These are phyloP conservation scores for Chrysolophus pictus DNA, from an alignment of 2,797 vertebrate species.

Conservation along the genomic window DNA sequence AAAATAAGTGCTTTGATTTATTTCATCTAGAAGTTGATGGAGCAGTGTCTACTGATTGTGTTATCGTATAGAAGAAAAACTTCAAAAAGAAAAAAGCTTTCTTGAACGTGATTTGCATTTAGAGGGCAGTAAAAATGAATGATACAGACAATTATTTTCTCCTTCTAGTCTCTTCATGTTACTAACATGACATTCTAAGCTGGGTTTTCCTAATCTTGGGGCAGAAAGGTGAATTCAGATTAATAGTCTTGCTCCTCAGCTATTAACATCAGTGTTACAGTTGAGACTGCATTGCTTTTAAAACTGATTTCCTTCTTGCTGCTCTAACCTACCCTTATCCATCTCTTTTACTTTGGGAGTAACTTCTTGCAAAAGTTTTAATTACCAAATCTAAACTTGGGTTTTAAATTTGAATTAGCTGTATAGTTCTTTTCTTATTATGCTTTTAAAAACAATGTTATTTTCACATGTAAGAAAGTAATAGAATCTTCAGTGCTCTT, in stretches of 20 bases:
- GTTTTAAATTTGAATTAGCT: not conserved
- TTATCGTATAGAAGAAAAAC: not conserved
- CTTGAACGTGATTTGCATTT: not conserved
- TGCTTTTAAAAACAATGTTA: not conserved
- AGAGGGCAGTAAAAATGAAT: not conserved
- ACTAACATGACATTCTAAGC: not conserved
- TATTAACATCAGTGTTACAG: not conserved
- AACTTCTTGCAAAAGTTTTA: not conserved
- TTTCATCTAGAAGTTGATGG: not conserved
- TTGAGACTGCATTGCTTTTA: not conserved
- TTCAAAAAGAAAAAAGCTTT: not conserved
- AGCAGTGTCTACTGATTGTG: not conserved
- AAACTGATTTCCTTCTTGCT: not conserved
- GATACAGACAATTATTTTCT: not conserved
- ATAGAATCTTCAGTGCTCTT: not conserved
- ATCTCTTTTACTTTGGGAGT: not conserved
- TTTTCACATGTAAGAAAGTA: not conserved
- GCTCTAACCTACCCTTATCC: not conserved
- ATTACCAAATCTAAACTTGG: not conserved
- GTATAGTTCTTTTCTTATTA: not conserved
- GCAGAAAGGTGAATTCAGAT: not conserved
- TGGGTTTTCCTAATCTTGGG: not conserved
- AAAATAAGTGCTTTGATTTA: constrained; percentile 18
- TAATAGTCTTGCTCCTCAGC: not conserved
- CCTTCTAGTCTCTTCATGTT: not conserved